A percentile compares a stretch with the other conserved stretches of the same genome.
Conservation (phyloP, 2,888 invertebrate genomes). For the Sarcophaga rosellei region DNA sequence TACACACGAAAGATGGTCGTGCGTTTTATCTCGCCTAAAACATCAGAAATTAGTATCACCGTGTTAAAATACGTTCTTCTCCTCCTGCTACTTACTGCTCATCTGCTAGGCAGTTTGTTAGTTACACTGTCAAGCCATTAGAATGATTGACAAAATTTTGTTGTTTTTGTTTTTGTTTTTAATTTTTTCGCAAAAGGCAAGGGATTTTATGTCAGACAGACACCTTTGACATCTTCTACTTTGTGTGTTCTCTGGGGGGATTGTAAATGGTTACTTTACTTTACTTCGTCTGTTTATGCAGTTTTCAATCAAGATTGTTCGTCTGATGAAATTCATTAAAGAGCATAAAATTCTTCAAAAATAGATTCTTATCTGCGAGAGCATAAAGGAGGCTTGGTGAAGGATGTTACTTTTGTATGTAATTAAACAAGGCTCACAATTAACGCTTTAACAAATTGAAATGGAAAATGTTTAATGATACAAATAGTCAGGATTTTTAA, state of each 20-base stretch:
- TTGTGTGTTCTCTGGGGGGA: slow-evolving; percentile 13
- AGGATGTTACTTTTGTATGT: too few species aligned
- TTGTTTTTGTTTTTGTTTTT: background rate
- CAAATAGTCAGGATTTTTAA: too few species aligned
- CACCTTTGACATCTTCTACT: slow-evolving; percentile 22
- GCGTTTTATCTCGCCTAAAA: slow-evolving; percentile 47
- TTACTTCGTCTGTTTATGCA: background rate
- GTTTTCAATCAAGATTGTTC: slow-evolving; percentile 22
- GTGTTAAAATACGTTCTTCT: slow-evolving; percentile 28
- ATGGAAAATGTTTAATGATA: too few species aligned
- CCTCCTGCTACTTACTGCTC: background rate
- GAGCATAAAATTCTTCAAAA: too few species aligned
- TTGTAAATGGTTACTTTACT: slow-evolving; percentile 26
- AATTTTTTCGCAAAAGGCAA: background rate
- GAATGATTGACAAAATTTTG: slow-evolving; percentile 41
- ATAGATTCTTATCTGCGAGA: too few species aligned
- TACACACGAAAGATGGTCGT: slow-evolving; percentile 4
- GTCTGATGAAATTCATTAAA: too few species aligned
- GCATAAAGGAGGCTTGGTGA: too few species aligned
- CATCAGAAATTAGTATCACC: slow-evolving; percentile 62
- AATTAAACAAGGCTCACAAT: too few species aligned
- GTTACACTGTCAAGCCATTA: slow-evolving; percentile 24
- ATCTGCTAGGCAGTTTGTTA: background rate
- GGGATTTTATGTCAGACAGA: slow-evolving; percentile 4
- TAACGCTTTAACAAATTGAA: too few species aligned